Evolutionary conservation across 2,113 vertebrate genomes (phyloP).

Genomic region (Heterochromis multidens): DNA sequence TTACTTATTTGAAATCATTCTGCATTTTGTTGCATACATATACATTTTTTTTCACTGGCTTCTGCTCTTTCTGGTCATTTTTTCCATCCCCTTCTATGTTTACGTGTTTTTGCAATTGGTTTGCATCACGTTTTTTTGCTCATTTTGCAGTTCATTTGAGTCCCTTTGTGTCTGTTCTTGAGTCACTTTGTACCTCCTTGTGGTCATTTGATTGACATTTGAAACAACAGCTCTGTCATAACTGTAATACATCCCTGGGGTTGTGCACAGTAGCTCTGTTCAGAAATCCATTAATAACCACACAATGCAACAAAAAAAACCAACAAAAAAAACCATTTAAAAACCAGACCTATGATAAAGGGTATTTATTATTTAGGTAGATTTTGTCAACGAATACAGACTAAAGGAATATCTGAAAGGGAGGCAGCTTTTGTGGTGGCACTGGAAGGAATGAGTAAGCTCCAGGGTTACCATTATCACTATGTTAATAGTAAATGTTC

Average conservation of each 20-base stretch:
- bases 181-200: background rate
- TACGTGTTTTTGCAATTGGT: background rate
- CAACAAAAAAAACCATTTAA: background rate
- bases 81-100: accelerated
- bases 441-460: background rate
- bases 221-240: background rate
- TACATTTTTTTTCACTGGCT: background rate
- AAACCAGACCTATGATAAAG: background rate
- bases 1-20: background rate
- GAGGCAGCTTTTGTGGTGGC: background rate
- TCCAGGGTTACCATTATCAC: background rate
- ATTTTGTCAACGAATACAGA: no score
- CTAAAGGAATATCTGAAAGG: no score
- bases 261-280: background rate
- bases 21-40: background rate
- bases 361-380: no score
- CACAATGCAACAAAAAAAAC: background rate
- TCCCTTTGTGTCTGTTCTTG: background rate
- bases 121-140: background rate
- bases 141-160: background rate
- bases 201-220: no score
- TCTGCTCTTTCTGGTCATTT: accelerated
- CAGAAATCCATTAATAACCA: background rate
- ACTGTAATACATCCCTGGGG: background rate
- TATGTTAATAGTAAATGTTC: background rate